Base-by-base conservation (phyloP, 2,113 vertebrate species). In the Tursiops truncatus region DNA sequence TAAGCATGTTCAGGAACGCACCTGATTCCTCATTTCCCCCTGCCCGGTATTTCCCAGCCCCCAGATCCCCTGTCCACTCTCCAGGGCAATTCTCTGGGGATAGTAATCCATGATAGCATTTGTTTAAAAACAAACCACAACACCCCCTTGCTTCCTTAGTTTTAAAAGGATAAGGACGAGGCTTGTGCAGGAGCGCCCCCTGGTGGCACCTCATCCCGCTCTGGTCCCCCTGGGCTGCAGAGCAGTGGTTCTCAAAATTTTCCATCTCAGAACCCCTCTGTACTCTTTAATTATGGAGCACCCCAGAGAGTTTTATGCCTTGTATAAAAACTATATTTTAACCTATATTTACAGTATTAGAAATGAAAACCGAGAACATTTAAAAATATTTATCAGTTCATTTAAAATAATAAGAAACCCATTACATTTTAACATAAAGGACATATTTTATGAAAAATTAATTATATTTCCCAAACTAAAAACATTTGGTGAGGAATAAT, bases 161-260 rank as follows among this genome's bases (percentile, higher is more conserved):
- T 76, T 63, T 67, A 17, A 56, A 36, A 71, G 65, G 53, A 12
- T 5, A 2, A 31, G 18, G 60, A 13, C 84, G 53, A 31, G 84
- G 28, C 71, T 94, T 88, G 95, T 89, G 58, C 60, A 0, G 2
- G 50, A 21, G 68, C 21, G 82, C 96, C 95, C 92, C 81, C 97
- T 97, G 33, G 88, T 96, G 96, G 96, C 5, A 5, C 8, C 47
- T 53, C 14, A 0, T 73, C 8, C 31, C 5, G 6, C 0, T 15
- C 23, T 3, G 17, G 62, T 3, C 6, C 17, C 1, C 25, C 20
- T 1, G 5, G 56, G 25, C n/a, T 23, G 1, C 8, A 4, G 17
- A 36, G 41, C 14, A 2, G 2, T 0, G 20, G 21, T 84, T 89
- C 33, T 47, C 82, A 33, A n/a, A 25, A 60, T 7, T n/a, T 65